Evolutionary conservation across 2,888 invertebrate species (phyloP), one percentile per base, ranked within the genome.

Genomic region (Temnothorax ravouxi): DNA sequence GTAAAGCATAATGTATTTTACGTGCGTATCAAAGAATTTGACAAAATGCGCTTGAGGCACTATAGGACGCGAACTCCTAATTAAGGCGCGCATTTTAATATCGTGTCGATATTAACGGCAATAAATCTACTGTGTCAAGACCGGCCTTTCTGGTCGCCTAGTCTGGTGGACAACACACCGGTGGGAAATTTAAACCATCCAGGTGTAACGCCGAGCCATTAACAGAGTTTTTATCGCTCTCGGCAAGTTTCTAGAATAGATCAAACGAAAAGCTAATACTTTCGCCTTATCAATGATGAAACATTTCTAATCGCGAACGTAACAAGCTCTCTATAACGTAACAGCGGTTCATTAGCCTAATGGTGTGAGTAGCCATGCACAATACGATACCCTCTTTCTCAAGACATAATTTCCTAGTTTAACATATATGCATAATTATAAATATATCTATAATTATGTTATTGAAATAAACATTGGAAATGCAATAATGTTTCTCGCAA

Each of bases 311-410:
- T 79, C 61, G 54, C 61, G 72, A 71, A 62, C 66, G 50, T 83
- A 85, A 76, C 71, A 59, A 54, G 59, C 59, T 64, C 83, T 81
- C 79, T 47, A 47, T 69, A 62, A 72, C 66, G 64, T 66, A 85
- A 76, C 52, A 41, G 25, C 66, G 66, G 82, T 74, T 90, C 86
- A 89, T 92, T 91, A 91, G 59, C 81, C 52, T 91, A 90, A 92
- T 88, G 66, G 56, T 76, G 56, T 76, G 83, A 74, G 85, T 84
- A 75, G 67, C 82, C 61, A 81, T n/a, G n/a, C n/a, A n/a, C 86
- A 86, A 86, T 87, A 75, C 25, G 75, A 41, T 84, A 89, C 85
- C 77, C 83, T 83, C 80, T 91, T 91, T 88, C 79, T 86, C 52
- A 56, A 54, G 61, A 50, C 66, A n/a, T 11, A 21, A 56, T 71